Evolutionary conservation across 2,113 vertebrate genomes (phyloP), one percentile per base, ranked within the genome.

Genomic region (Trematocara stigmaticum): DNA sequence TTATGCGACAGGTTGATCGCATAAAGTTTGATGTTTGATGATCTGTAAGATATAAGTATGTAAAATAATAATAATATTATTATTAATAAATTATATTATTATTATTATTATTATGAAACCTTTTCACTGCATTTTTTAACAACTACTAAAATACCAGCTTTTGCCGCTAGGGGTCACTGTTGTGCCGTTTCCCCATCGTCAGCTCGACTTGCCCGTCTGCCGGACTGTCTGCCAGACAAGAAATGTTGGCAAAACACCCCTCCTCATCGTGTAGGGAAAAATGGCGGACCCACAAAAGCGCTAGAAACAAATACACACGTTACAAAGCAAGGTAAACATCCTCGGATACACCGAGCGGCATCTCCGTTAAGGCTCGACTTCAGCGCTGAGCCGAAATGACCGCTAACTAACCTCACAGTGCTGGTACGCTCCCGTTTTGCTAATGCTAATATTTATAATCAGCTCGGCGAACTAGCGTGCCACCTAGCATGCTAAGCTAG

Each of bases 211-310:
- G 31, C 55, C 23, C 4, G 79, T 2, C 38, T 51, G 86, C 1
- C 51, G 78, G 52, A 38, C 84, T 89, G 85, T 86, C 88, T 88
- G 89, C 52, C 90, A 88, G 83, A 78, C 84, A 79, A 86, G 80
- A 90, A 91, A 91, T 92, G 89, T 92, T 91, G 90, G 87, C 85
- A 83, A 83, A 90, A 89, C 90, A 90, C 89, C 93, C 84, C 88
- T 47, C 45, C 85, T 52, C 61, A 89, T 64, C 85, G 78, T 71
- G 87, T 87, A 84, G 84, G 47, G 42, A 89, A 95, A 95, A 96
- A 92, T 96, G 96, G 96, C 96, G 96, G 96, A 96, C 90, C 26
- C 71, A 76, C 71, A 76, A 76, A 94, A 87, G 90, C 94, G 94
- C 93, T 96, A 93, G 95, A 94, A 94, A 94, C 91, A 94, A 92